Evolutionary conservation across 2,113 vertebrate genomes (phyloP).

Genomic region (Hystrix cristata): DNA sequence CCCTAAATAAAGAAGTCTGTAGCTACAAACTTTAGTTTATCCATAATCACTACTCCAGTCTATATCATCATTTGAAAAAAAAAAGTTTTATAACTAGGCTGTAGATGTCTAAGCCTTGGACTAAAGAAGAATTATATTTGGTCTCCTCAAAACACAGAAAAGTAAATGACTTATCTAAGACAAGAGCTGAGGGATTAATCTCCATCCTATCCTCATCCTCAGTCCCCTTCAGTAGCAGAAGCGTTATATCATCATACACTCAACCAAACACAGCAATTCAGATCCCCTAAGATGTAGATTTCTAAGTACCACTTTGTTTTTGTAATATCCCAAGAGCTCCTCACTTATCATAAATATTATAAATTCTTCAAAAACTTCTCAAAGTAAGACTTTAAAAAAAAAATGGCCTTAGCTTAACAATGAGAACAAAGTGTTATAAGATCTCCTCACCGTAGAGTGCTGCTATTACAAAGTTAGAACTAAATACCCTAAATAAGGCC

Average conservation of each 20-base stretch:
- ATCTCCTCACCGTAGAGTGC: background rate
- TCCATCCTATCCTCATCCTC: background rate
- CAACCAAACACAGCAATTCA: background rate
- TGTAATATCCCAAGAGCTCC: background rate
- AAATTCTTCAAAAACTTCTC: conserved; percentile 23
- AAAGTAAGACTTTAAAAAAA: background rate
- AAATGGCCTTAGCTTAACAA: background rate
- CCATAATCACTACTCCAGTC: background rate
- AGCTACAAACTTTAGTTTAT: background rate
- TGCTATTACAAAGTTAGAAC: background rate
- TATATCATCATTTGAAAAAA: background rate
- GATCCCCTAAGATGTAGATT: background rate
- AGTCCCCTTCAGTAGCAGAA: background rate
- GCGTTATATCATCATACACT: background rate
- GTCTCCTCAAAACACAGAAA: conserved; percentile 14
- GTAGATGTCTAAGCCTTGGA: background rate
- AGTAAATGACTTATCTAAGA: background rate
- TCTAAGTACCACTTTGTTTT: conserved; percentile 7
- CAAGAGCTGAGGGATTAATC: background rate
- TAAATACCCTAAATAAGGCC: background rate
- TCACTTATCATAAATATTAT: background rate
- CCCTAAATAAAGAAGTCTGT: background rate
- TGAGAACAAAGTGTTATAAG: conserved; percentile 4
- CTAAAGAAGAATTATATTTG: background rate
- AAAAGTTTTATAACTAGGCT: background rate